Evolutionary conservation across 2,888 invertebrate species (phyloP), one percentile per base, ranked within the genome.

Genomic region (Notodonta ziczac): DNA sequence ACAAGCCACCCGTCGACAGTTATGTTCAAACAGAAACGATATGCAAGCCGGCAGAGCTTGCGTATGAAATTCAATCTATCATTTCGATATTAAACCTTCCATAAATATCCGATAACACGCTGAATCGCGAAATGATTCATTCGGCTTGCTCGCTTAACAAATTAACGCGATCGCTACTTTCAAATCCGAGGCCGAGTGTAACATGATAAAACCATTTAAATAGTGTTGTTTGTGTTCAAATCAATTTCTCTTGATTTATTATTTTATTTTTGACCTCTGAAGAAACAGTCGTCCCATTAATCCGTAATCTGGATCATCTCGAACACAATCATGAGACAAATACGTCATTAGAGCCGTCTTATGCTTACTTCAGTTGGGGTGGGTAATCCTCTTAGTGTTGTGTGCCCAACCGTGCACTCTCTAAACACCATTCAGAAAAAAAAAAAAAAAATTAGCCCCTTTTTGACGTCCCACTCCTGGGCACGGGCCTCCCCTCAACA

Each of bases 271-370:
- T 69, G 70, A 74, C 64, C 67, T 68, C 60, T 56, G 57, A 57
- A 60, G 58, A 69, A 67, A 65, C 63, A 73, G 64, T 70, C 72
- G 72, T 71, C 65, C 70, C 80, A 86, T 86, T 86, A 84, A 84
- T 84, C 76, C 75, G 70, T 84, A 86, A 88, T 87, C 85, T 81
- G 87, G 87, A 89, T 90, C 79, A 89, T 89, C 89, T 82, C 60
- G 68, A 74, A 82, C 75, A 81, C 84, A 85, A 87, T 88, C 77
- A 84, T 73, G 73, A 80, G 75, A 84, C 80, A 82, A 83, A 83
- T 80, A 81, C 79, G 72, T 81, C 81, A 82, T 82, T 83, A 82
- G 70, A 78, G 65, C 65, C 77, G 76, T 70, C 81, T 82, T 80
- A 78, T 72, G 76, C 68, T 74, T 73, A 74, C 73, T 77, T 70